Conservation (phyloP, 2,797 vertebrate species). For the Cossypha dichroa region DNA sequence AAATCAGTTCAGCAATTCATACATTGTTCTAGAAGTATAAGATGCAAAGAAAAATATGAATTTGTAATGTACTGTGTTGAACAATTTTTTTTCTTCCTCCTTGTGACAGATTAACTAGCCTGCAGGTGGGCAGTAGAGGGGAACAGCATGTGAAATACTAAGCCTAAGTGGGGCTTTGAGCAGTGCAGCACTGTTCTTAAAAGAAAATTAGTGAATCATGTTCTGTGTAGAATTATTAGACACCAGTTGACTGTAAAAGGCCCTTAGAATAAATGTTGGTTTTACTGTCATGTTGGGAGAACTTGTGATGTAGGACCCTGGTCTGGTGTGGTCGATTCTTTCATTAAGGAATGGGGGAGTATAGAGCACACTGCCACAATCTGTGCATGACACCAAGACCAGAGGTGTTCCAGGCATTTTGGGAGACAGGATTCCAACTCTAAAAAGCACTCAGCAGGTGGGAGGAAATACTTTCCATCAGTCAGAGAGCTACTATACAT, state of each 20-base stretch:
- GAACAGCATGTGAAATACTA: not conserved
- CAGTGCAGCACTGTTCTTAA: not conserved
- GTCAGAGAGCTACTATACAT: not conserved
- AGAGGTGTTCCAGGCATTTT: not conserved
- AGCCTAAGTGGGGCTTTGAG: not conserved
- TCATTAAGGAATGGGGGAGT: not conserved
- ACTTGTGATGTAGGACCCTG: not conserved
- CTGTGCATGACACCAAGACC: not conserved
- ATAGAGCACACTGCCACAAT: not conserved
- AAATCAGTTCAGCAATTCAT: not conserved
- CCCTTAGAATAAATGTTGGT: not conserved
- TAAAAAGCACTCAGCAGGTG: not conserved
- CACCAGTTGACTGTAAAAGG: not conserved
- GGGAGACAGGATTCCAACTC: not conserved
- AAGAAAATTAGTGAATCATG: not conserved
- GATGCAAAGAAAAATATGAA: not conserved
- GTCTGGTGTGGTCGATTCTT: rapidly evolving
- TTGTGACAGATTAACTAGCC: not conserved
- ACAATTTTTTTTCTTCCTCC: not conserved
- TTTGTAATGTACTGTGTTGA: not conserved
- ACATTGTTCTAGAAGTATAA: not conserved
- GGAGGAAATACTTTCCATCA: not conserved
- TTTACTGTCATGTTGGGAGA: not conserved
- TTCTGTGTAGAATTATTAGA: not conserved
- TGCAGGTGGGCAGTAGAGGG: not conserved